These are phyloP conservation scores for Atethmia centrago DNA, from an alignment of 2,888 invertebrate genomes.

Conservation along the genomic window DNA sequence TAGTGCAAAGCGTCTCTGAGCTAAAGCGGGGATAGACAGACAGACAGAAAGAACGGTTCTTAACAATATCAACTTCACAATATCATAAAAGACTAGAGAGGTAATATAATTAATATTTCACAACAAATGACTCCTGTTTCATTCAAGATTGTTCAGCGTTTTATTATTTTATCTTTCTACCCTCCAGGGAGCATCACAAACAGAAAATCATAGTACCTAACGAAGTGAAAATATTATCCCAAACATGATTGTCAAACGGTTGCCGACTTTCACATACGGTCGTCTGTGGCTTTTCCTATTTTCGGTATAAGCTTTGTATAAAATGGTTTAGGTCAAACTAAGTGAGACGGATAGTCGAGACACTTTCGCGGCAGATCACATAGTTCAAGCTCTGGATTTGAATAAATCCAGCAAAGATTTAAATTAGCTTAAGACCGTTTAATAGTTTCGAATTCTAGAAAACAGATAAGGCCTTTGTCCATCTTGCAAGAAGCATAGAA, in stretches of 20 bases:
- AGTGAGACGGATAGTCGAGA: background rate
- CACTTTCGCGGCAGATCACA: background rate
- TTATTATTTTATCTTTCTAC: background rate
- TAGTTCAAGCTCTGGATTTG: background rate
- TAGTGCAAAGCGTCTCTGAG: no score
- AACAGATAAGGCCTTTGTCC: background rate
- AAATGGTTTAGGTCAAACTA: background rate
- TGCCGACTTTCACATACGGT: background rate
- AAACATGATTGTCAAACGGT: slow-evolving; percentile 1
- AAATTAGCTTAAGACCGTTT: background rate
- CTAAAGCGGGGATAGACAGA: no score
- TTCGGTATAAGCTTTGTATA: slow-evolving; percentile 3
- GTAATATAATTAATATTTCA: background rate
- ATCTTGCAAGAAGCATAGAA: no score
- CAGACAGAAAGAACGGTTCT: no score
- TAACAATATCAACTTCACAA: background rate
- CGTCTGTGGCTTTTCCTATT: slow-evolving; percentile 3
- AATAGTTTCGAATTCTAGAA: background rate
- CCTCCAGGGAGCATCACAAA: background rate
- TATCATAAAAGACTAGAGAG: background rate
- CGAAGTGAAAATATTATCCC: slow-evolving; percentile 1
- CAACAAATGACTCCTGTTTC: background rate
- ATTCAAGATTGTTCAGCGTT: slow-evolving; percentile 4
- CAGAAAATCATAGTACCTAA: slow-evolving; percentile 14
- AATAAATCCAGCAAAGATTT: background rate